phyloP scores from a whole-genome alignment of 1,140 invertebrate species.

The Drosophila ohnishii region DNA sequence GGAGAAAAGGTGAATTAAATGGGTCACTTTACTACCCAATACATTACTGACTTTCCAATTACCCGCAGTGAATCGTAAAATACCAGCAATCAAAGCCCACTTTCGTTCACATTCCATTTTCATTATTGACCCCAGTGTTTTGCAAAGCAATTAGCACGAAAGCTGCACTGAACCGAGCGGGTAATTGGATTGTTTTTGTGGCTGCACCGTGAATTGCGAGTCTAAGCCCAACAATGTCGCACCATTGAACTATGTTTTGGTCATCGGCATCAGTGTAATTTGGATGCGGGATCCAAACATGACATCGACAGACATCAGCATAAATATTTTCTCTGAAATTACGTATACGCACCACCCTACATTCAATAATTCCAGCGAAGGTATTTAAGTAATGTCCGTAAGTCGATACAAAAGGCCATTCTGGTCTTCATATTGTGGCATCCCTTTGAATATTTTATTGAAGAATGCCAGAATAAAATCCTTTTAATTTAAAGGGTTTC shows the following conservation, averaged over 20 bases:
- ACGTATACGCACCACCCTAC: conserved; percentile 9
- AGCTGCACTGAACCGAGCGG: conserved; percentile 23
- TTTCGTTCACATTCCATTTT: conserved; percentile 25
- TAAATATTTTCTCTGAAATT: conserved; percentile 30
- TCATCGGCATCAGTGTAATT: conserved; percentile 15
- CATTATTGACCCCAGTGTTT: conserved; percentile 32
- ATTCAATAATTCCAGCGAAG: conserved; percentile 17
- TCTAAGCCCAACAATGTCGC: conserved; percentile 46
- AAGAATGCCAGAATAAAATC: conserved; percentile 4
- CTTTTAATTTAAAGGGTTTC: conserved; percentile 1
- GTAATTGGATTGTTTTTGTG: conserved; percentile 56
- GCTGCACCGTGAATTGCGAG: conserved; percentile 41
- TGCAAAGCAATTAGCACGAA: conserved; percentile 46
- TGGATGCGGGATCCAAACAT: not conserved
- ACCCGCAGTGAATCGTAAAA: conserved; percentile 5
- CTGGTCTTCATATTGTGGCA: not conserved
- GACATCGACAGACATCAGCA: conserved; percentile 22
- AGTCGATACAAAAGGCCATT: conserved; percentile 6
- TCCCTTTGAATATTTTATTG: conserved; percentile 11
- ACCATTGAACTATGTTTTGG: conserved; percentile 40
- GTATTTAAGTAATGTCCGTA: conserved; percentile 29
- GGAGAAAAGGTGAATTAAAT: not conserved
- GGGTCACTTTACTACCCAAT: conserved; percentile 4
- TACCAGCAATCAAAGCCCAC: conserved; percentile 10
- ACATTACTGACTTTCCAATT: conserved; percentile 12